A percentile compares a stretch with the other conserved stretches of the same genome.
Conservation (phyloP, 2,797 vertebrate genomes). For the Pipistrellus pygmaeus region DNA sequence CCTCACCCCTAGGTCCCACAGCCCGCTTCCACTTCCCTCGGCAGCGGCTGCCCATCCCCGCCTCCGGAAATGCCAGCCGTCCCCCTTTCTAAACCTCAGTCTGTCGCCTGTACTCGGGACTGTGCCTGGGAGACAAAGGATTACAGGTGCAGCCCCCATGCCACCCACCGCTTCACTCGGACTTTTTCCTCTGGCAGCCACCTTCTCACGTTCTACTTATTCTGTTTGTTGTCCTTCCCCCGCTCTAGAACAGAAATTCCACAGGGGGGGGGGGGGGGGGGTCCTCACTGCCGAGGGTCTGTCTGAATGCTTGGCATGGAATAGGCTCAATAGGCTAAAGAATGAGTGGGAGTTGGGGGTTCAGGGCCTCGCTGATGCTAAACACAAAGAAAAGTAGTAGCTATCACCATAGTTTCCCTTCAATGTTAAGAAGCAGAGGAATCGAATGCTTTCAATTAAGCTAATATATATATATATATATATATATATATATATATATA, state of each 20-base stretch:
- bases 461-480: no score
- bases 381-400: not conserved
- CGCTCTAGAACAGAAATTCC: not conserved
- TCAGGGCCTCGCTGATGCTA: not conserved
- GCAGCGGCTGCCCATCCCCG: not conserved
- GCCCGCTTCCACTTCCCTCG: not conserved
- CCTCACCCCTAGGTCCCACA: not conserved
- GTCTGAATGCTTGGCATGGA: not conserved
- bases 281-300: no score
- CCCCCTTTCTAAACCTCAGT: not conserved
- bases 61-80: not conserved
- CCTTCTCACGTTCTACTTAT: not conserved
- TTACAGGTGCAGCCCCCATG: not conserved
- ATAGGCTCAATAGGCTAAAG: not conserved
- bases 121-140: not conserved
- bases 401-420: not conserved
- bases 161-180: no score
- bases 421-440: not conserved
- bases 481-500: no score
- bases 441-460: not conserved
- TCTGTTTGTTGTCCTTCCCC: not conserved
- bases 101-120: not conserved
- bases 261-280: fast-evolving
- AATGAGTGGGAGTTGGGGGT: not conserved
- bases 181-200: not conserved